These are phyloP conservation scores for Manis crassicaudata DNA, from an alignment of 2,797 vertebrate genomes.

Conservation along the genomic window DNA sequence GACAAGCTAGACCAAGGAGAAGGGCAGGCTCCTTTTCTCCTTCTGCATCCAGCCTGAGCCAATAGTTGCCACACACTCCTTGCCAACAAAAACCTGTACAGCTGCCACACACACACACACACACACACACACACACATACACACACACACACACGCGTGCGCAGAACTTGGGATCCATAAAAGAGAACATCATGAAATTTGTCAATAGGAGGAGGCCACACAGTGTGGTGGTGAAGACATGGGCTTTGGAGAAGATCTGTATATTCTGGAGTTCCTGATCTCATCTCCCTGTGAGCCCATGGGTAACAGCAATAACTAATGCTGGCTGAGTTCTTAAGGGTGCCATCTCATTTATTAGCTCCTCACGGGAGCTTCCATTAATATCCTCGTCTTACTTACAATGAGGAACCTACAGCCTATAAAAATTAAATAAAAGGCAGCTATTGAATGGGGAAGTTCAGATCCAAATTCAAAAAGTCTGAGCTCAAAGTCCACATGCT, in stretches of 20 bases:
- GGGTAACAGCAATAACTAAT: neutral
- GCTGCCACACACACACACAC: no score
- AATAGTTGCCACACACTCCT: neutral
- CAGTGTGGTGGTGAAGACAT: neutral
- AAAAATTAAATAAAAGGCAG: neutral
- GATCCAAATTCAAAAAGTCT: neutral
- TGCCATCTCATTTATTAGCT: neutral
- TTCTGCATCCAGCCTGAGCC: neutral
- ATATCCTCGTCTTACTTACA: neutral
- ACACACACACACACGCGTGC: neutral
- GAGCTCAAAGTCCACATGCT: neutral
- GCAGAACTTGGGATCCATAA: neutral
- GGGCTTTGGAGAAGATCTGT: neutral
- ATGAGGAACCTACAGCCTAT: neutral
- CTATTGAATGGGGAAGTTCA: neutral
- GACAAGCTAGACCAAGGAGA: neutral
- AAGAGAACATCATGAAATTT: neutral
- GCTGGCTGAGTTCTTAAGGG: neutral
- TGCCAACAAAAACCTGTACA: neutral
- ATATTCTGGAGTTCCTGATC: neutral
- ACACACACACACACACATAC: no score
- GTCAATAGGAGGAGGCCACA: neutral
- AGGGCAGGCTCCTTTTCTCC: neutral
- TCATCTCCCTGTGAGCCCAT: neutral
- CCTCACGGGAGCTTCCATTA: neutral